A percentile compares a stretch with the other conserved stretches of the same genome.
Conservation (phyloP, 2,888 invertebrate genomes). For the Dynastes tityus region DNA sequence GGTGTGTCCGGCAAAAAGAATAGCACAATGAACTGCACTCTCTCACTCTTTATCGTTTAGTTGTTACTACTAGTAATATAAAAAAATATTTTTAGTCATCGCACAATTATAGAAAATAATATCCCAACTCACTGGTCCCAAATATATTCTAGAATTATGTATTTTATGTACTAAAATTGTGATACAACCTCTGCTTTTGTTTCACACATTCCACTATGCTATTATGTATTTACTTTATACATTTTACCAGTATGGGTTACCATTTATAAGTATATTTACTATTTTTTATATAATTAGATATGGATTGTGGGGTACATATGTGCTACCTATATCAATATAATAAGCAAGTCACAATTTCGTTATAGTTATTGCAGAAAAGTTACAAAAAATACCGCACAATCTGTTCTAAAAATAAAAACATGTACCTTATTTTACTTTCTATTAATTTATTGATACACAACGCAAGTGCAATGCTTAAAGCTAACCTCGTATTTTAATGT, state of each 20-base stretch:
- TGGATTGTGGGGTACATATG: constrained; percentile 5
- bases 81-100: too few relatives aligned
- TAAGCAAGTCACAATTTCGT: neutral
- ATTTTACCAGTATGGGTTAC: neutral
- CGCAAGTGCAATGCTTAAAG: neutral
- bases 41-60: too few relatives aligned
- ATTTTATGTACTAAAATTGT: neutral
- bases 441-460: neutral
- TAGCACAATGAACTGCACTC: too few relatives aligned
- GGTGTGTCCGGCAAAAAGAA: too few relatives aligned
- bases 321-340: neutral
- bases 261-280: neutral
- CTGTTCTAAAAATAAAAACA: neutral
- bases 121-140: too few relatives aligned
- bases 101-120: too few relatives aligned
- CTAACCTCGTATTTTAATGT: constrained; percentile 4
- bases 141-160: neutral
- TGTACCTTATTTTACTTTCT: neutral
- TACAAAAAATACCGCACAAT: neutral
- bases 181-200: neutral
- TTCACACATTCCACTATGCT: neutral
- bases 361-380: neutral
- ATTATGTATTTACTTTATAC: neutral
- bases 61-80: too few relatives aligned
- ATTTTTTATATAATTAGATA: neutral